Conservation (phyloP, 2,113 vertebrate species). For the Myrmecophaga tridactyla region DNA sequence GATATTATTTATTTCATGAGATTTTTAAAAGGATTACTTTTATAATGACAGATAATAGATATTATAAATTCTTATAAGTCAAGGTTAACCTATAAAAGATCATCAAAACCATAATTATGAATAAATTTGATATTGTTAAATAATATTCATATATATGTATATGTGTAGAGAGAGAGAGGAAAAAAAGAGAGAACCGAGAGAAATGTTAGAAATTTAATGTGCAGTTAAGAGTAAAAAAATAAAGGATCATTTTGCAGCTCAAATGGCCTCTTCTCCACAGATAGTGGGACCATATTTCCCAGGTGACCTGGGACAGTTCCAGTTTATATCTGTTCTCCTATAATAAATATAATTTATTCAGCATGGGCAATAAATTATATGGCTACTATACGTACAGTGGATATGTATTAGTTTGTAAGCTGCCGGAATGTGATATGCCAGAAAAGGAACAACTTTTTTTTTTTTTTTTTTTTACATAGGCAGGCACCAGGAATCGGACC, state of each 20-base stretch:
- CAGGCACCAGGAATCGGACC: too few species aligned
- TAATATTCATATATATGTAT: too few species aligned
- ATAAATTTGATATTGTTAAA: neutral
- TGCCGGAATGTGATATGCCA: too few species aligned
- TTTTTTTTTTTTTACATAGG: too few species aligned
- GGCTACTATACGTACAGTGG: neutral
- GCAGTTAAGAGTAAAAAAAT: neutral
- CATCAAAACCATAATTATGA: neutral
- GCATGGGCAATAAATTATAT: neutral
- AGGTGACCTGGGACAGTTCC: neutral
- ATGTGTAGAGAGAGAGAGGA: too few species aligned
- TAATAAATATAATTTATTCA: neutral
- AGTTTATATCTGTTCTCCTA: neutral
- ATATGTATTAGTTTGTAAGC: too few species aligned
- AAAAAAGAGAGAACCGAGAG: neutral
- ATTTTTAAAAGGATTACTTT: neutral
- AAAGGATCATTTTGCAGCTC: neutral
- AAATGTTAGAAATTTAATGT: neutral
- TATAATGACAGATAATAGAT: neutral
- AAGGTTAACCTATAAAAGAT: neutral
- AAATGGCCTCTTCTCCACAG: neutral
- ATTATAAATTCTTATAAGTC: slow-evolving; percentile 13
- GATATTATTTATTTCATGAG: neutral
- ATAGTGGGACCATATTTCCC: neutral
- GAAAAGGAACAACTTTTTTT: too few species aligned